phyloP scores from a whole-genome alignment of 2,888 invertebrate species.

The Rotaria socialis region DNA sequence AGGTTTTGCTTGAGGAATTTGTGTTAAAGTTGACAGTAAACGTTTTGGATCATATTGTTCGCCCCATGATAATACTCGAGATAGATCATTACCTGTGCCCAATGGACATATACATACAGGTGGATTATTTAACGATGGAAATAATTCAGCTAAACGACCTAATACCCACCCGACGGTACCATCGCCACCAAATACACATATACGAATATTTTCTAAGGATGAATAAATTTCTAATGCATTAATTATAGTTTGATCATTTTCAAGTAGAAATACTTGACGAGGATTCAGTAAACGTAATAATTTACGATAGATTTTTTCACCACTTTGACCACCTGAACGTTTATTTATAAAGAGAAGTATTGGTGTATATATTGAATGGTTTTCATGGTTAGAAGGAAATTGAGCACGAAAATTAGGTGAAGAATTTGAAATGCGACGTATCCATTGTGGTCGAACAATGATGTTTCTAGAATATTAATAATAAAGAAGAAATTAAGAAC shows the following conservation, averaged over 20 bases:
- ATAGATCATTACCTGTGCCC: slow-evolving; percentile 94
- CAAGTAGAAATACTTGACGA: slow-evolving; percentile 72
- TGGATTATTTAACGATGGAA: slow-evolving; percentile 53
- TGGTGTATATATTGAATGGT: slow-evolving; percentile 28
- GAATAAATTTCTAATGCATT: slow-evolving; percentile 81
- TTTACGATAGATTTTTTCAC: slow-evolving; percentile 86
- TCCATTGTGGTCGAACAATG: slow-evolving; percentile 32
- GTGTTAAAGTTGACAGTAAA: slow-evolving; percentile 13
- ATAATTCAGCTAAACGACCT: slow-evolving; percentile 60
- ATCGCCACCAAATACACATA: slow-evolving; percentile 93
- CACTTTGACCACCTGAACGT: slow-evolving; percentile 95
- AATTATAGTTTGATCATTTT: slow-evolving; percentile 17
- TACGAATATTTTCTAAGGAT: slow-evolving; percentile 82
- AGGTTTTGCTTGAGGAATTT: not conserved
- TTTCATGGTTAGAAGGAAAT: not conserved
- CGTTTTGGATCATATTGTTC: slow-evolving; percentile 70
- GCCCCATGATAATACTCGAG: slow-evolving; percentile 90
- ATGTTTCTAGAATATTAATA: not conserved
- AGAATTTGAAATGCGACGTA: not conserved
- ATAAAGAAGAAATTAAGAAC: not conserved
- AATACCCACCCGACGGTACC: slow-evolving; percentile 91
- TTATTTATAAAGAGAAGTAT: slow-evolving; percentile 92
- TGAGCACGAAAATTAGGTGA: not conserved
- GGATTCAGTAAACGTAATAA: slow-evolving; percentile 97
- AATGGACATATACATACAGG: slow-evolving; percentile 91